Conservation (phyloP, 1,140 invertebrate species). For the Rhyzopertha dominica region DNA sequence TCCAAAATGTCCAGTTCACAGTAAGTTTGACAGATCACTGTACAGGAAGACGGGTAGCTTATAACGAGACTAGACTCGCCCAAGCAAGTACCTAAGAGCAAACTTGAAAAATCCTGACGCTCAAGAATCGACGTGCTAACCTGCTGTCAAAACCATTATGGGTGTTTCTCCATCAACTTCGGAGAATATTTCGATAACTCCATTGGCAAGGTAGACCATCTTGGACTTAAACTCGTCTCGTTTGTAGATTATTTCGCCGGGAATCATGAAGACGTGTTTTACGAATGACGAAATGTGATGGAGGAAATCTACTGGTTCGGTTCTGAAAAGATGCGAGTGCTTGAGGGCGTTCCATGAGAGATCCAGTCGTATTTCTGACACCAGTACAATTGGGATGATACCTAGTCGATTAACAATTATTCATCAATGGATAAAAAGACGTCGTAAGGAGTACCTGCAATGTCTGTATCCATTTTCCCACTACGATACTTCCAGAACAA, state of each 20-base stretch:
- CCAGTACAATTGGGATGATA: too few relatives aligned
- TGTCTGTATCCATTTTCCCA: too few relatives aligned
- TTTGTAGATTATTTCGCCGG: slow-evolving; percentile 11
- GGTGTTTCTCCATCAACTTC: slow-evolving; percentile 24
- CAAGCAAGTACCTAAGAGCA: slow-evolving; percentile 17
- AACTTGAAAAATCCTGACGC: too few relatives aligned
- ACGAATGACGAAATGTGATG: background rate
- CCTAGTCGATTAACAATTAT: too few relatives aligned
- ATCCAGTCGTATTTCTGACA: slow-evolving; percentile 18
- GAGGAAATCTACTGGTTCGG: slow-evolving; percentile 12
- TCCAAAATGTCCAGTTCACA: slow-evolving; percentile 16
- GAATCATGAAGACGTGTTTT: slow-evolving; percentile 5
- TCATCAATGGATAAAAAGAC: too few relatives aligned
- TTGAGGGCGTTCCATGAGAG: slow-evolving; percentile 17
- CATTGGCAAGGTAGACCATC: slow-evolving; percentile 21
- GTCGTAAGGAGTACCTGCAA: too few relatives aligned
- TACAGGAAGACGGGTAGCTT: slow-evolving; percentile 13
- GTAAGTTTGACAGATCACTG: slow-evolving; percentile 16
- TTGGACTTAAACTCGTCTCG: slow-evolving; percentile 3
- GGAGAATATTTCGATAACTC: slow-evolving; percentile 21
- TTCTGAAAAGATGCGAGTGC: slow-evolving; percentile 19
- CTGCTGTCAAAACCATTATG: slow-evolving; percentile 15
- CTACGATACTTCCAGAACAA: too few relatives aligned
- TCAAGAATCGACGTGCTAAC: too few relatives aligned
- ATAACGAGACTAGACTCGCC: slow-evolving; percentile 18